Base-by-base conservation (phyloP, 2,888 invertebrate genomes). In the Pterostichus madidus region DNA sequence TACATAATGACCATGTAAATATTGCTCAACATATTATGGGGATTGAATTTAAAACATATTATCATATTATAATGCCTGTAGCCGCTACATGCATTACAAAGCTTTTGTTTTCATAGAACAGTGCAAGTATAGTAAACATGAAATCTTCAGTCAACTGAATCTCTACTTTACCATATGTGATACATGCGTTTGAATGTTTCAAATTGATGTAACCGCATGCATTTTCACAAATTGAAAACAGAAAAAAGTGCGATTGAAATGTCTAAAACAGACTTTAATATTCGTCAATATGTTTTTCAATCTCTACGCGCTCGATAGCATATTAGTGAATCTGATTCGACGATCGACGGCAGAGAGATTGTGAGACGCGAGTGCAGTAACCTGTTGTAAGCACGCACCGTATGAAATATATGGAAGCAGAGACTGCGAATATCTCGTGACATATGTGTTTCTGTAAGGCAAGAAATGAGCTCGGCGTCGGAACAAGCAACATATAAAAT, bases 251-350 rank as follows among this genome's bases (percentile, higher is more conserved):
- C 39, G 59, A 77, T 77, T 77, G 77, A 77, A 77, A 77, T 77
- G 77, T 77, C 77, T 77, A 44, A 35, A 77, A 15, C 77, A 77
- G 77, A 77, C 59, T 77, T 77, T 77, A 77, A 77, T 77, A 77
- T 77, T 77, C 77, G 77, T 77, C 77, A 77, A 77, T 44, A 44
- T 56, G 44, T 77, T n/a, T 77, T 77, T 77, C 77, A 44, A 77
- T 77, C 39, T 77, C 77, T 52, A 56, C 44, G 39, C 24, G 17
- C 59, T 17, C 44, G 15, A 11, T 59, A n/a, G 39, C 15, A 77
- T 59, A 77, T 39, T 71, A 71, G 44, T 71, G 17, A n/a, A 32
- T 39, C 24, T 61, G 24, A 31, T 52, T 13, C 13, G n/a, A 52
- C n/a, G n/a, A n/a, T 52, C 44, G 11, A 24, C 2, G 44, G 44